A percentile compares a stretch with the other conserved stretches of the same genome.
Conservation (phyloP, 2,888 invertebrate species). For the Oithona nana region DNA sequence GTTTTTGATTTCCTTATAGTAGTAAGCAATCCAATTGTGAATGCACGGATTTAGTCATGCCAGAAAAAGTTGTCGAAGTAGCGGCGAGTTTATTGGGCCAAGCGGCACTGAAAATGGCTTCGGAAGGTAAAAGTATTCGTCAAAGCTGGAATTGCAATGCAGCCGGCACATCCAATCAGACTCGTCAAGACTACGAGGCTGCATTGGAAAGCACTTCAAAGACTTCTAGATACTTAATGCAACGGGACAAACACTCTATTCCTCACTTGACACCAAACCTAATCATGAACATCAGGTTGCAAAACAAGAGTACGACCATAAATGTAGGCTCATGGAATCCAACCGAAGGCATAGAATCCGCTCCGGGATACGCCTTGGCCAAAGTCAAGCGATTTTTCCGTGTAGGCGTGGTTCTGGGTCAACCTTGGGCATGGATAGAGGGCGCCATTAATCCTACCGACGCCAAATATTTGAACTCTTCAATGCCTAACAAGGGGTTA, state of each 20-base stretch:
- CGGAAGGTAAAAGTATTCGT: background rate
- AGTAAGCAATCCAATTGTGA: too few species aligned
- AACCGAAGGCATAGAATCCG: background rate
- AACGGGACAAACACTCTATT: background rate
- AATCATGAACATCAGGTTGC: background rate
- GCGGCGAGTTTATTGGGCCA: background rate
- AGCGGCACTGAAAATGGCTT: background rate
- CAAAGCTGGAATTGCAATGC: background rate
- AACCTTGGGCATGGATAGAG: conserved; percentile 15
- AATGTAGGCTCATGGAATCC: conserved; percentile 4
- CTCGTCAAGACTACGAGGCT: background rate
- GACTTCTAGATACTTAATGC: background rate
- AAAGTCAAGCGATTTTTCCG: background rate
- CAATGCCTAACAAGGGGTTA: conserved; percentile 11
- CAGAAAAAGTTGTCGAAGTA: background rate
- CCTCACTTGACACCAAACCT: background rate
- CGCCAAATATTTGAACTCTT: background rate
- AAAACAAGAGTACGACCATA: background rate
- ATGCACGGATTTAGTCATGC: too few species aligned
- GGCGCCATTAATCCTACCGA: background rate
- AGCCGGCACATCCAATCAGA: background rate
- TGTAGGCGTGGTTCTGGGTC: conserved; percentile 12
- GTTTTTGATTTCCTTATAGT: too few species aligned
- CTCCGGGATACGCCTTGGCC: background rate
- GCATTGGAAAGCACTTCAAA: background rate